These are phyloP conservation scores for Hoplias malabaricus DNA, from an alignment of 2,113 vertebrate species.

Conservation along the genomic window DNA sequence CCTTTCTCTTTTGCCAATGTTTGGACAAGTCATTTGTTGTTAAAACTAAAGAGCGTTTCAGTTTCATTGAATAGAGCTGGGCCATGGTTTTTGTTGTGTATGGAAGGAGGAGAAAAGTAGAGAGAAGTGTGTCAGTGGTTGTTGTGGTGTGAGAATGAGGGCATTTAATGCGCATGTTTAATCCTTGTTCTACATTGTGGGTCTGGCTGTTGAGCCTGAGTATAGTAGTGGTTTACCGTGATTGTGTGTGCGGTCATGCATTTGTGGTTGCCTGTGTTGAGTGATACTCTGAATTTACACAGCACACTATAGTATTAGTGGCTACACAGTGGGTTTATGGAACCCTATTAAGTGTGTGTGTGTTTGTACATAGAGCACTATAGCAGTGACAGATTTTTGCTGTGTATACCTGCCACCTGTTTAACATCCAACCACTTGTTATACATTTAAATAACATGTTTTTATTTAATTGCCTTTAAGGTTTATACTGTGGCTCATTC, in stretches of 20 bases:
- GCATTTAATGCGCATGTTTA: constrained; percentile 31
- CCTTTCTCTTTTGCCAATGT: background rate
- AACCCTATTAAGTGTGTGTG: background rate
- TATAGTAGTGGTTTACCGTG: constrained; percentile 47
- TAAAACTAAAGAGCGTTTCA: constrained; percentile 21
- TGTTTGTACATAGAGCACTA: background rate
- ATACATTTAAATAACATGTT: too few relatives aligned
- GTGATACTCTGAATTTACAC: constrained; percentile 30
- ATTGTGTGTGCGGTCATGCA: constrained; percentile 34
- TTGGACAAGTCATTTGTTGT: constrained; percentile 6
- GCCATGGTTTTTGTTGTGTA: constrained; percentile 2
- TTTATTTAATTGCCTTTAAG: too few relatives aligned
- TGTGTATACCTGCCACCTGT: background rate
- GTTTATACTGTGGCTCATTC: too few relatives aligned
- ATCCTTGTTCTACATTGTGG: constrained; percentile 47
- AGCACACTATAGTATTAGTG: constrained; percentile 27
- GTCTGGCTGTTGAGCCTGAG: constrained; percentile 38
- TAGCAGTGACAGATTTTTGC: background rate
- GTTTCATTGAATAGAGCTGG: constrained; percentile 4
- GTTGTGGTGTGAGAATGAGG: constrained; percentile 21
- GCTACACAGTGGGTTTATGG: constrained; percentile 18
- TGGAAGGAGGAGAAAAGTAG: constrained; percentile 6
- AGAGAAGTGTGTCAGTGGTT: constrained; percentile 27
- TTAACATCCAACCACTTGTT: too few relatives aligned
- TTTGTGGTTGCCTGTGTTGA: constrained; percentile 38